Conservation (phyloP, 2,888 invertebrate species). For the Rhimphoctona megacephalus region DNA sequence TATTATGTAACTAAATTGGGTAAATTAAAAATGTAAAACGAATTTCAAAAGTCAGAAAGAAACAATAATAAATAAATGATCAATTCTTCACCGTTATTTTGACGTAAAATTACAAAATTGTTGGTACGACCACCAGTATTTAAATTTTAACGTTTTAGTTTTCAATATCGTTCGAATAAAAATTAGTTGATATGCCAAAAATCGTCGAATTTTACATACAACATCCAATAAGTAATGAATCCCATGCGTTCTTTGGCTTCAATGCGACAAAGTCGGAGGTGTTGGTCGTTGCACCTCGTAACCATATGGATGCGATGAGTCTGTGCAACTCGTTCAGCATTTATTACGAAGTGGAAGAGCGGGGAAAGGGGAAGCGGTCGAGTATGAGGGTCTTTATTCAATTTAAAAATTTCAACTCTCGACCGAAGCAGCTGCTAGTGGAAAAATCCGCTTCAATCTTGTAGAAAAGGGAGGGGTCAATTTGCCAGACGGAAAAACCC, state of each 20-base stretch:
- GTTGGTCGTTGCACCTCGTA: constrained; percentile 57
- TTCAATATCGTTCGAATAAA: background rate
- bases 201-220: background rate
- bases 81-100: no score
- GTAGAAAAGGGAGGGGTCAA: background rate
- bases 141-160: background rate
- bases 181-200: background rate
- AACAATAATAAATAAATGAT: no score
- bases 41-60: no score
- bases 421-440: constrained; percentile 7
- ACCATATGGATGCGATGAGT: constrained; percentile 26
- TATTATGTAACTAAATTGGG: background rate
- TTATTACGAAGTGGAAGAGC: constrained; percentile 4
- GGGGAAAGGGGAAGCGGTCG: background rate
- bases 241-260: constrained; percentile 24
- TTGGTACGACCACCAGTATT: background rate
- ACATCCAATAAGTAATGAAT: background rate
- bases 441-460: constrained; percentile 16
- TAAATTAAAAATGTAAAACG: background rate
- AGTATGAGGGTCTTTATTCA: constrained; percentile 37
- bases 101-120: background rate
- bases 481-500: background rate
- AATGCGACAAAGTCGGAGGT: constrained; percentile 26
- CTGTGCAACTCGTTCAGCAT: constrained; percentile 41
- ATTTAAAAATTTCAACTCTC: constrained; percentile 37